These are phyloP conservation scores for Hassar affinis DNA, from an alignment of 2,113 vertebrate genomes.

Conservation along the genomic window DNA sequence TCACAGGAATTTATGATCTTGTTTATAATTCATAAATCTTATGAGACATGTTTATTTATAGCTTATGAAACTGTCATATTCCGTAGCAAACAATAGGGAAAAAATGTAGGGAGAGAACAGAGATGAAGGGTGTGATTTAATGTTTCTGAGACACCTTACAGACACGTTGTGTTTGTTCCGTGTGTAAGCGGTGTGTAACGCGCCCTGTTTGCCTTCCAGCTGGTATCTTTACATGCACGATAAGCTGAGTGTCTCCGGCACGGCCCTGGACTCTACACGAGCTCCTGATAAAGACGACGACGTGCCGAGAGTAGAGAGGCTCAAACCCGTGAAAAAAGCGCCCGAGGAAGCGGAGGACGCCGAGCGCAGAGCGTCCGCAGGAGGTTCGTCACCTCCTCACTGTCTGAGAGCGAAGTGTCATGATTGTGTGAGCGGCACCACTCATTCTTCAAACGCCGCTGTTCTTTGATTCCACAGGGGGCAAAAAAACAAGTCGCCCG, in stretches of 20 bases:
- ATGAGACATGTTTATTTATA: not conserved
- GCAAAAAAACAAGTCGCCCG: slow-evolving; percentile 55
- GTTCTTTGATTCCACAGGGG: slow-evolving; percentile 58
- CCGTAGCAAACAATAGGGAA: not conserved
- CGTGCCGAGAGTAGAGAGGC: slow-evolving; percentile 16
- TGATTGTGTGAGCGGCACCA: not conserved
- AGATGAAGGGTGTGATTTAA: not conserved
- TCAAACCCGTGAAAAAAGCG: slow-evolving; percentile 12
- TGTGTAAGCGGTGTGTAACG: not conserved
- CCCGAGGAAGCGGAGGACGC: not conserved
- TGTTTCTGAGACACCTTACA: not conserved
- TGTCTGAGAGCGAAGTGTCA: not conserved
- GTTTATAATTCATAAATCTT: no score
- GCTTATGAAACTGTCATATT: no score
- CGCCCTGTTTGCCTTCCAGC: slow-evolving; percentile 26
- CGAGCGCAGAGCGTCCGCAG: slow-evolving; percentile 1
- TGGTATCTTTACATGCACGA: slow-evolving; percentile 54
- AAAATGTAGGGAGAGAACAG: not conserved
- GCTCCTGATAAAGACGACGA: slow-evolving; percentile 34
- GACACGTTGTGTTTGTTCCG: not conserved
- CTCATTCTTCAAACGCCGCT: not conserved
- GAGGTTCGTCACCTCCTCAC: slow-evolving; percentile 32
- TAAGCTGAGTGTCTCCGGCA: slow-evolving; percentile 16
- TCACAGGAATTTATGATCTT: no score
- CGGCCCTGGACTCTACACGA: slow-evolving; percentile 13